Evolutionary conservation across 2,113 vertebrate genomes (phyloP), one percentile per base, ranked within the genome.

Genomic region (Leptobrachium leishanense): DNA sequence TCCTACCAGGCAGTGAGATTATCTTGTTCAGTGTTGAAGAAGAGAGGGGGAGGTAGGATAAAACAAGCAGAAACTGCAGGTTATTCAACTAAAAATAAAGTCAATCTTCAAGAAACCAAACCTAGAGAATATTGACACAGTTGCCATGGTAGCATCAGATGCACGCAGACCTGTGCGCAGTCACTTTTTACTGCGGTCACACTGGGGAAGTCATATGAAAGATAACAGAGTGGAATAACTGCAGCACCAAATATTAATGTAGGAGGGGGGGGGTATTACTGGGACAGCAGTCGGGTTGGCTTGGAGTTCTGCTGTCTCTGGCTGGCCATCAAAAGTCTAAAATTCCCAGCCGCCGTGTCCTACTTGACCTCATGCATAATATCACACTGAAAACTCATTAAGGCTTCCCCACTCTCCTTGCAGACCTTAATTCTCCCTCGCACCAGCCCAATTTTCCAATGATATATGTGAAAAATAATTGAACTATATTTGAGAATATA

Each of bases 401-500:
- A 74, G 78, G 77, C 42, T 74, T 80, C 77, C 72, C 78, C 64
- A 46, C 71, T 68, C 77, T 20, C 40, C 70, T 79, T 46, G 2
- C 77, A 74, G 77, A 74, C 77, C 77, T 80, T 80, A 74, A 74
- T 74, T 80, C 77, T 67, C 41, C 71, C 53, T 44, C 54, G 64
- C 78, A 53, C 53, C 53, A 10, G 72, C 50, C 72, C 78, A 81
- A 81, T 81, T 81, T 81, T 50, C 50, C 78, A 5, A 62, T 81
- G 78, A 81, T 81, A 81, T 81, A 81, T 81, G 78, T 81, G 78
- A 81, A 74, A 81, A 81, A 81, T 81, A 81, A 81, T 81, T 81
- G 78, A 81, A 81, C 78, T 74, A 74, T 81, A 81, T 81, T 81
- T 81, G 78, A 81, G 74, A 81, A 81, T 81, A 74, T 81, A 81